Evolutionary conservation across 2,113 vertebrate species (phyloP).

Genomic region (Vidua macroura): DNA sequence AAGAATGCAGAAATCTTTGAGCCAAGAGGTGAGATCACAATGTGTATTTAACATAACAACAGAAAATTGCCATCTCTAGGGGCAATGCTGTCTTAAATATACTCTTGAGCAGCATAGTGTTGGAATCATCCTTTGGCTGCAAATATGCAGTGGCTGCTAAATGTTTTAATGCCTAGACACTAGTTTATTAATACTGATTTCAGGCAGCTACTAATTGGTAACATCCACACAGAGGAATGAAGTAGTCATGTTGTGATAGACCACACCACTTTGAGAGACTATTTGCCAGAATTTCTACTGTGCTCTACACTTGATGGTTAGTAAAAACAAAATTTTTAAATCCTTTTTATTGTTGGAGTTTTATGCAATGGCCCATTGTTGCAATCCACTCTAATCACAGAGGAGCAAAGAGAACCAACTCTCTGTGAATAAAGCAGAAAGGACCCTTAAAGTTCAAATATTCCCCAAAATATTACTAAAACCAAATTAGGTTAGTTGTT

Average conservation of each 20-base stretch:
- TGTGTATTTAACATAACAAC: background rate
- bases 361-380: background rate
- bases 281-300: background rate
- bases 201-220: background rate
- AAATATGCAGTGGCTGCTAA: background rate
- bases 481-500: background rate
- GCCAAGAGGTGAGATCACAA: constrained; percentile 33
- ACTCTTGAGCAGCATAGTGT: background rate
- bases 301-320: background rate
- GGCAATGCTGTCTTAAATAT: background rate
- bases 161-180: background rate
- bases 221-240: background rate
- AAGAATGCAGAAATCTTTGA: background rate
- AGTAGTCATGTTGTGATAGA: background rate
- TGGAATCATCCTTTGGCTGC: background rate
- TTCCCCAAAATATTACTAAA: background rate
- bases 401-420: background rate
- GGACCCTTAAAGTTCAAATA: background rate
- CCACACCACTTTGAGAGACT: background rate
- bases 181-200: background rate
- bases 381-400: background rate
- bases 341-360: background rate
- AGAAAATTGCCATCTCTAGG: background rate
- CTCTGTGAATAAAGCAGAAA: background rate
- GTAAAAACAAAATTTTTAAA: background rate